Conservation (phyloP, 2,888 invertebrate species). For the Osmoderma eremita region DNA sequence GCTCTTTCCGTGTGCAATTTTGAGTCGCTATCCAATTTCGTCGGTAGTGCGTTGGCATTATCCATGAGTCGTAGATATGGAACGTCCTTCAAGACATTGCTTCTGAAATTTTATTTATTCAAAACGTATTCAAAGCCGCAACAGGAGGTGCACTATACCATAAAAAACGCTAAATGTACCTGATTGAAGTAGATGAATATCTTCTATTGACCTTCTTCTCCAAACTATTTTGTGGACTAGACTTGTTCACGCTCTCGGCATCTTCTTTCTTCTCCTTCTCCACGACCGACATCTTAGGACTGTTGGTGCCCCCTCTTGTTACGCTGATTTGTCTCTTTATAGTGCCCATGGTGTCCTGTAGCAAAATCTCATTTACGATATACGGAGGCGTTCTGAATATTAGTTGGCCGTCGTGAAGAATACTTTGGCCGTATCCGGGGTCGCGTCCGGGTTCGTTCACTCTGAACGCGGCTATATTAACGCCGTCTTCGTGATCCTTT, state of each 20-base stretch:
- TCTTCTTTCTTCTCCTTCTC: constrained; percentile 44
- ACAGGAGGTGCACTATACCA: not conserved
- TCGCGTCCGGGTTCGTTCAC: constrained; percentile 82
- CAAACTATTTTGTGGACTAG: constrained; percentile 61
- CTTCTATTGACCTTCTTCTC: constrained; percentile 65
- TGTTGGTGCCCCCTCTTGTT: constrained; percentile 51
- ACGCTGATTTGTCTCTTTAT: constrained; percentile 30
- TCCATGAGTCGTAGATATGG: constrained; percentile 85
- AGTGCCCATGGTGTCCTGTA: constrained; percentile 70
- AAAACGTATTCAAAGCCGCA: too few relatives aligned
- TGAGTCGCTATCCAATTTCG: constrained; percentile 77
- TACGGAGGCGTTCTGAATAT: constrained; percentile 93
- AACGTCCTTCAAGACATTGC: constrained; percentile 68
- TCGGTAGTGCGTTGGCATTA: constrained; percentile 63
- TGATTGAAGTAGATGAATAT: constrained; percentile 72
- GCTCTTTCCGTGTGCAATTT: constrained; percentile 70
- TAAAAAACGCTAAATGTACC: constrained; percentile 57
- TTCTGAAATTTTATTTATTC: constrained; percentile 50
- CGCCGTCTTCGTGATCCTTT: constrained; percentile 82
- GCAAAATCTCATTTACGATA: constrained; percentile 78
- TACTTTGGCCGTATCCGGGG: constrained; percentile 93
- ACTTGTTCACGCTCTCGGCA: constrained; percentile 52
- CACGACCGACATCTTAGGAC: constrained; percentile 43
- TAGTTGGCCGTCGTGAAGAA: constrained; percentile 85
- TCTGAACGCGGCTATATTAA: constrained; percentile 83